Percentiles rank a stretch among this genome's conserved stretches.
These are phyloP conservation scores for Eupithecia centaureata DNA, from an alignment of 2,888 invertebrate genomes.

Conservation along the genomic window DNA sequence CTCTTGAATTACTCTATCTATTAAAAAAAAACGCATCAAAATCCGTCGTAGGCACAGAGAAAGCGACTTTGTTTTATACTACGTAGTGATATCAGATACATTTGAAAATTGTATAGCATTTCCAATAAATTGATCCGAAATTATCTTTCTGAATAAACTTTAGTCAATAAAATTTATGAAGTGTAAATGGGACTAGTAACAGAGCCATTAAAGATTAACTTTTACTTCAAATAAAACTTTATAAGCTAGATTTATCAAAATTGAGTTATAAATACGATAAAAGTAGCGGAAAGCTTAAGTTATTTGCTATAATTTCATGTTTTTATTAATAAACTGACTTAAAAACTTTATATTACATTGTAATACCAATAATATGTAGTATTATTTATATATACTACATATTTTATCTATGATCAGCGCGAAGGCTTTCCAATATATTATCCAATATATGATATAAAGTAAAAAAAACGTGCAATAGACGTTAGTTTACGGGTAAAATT, in stretches of 20 bases:
- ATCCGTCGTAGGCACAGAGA: too few relatives aligned
- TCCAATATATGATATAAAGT: too few relatives aligned
- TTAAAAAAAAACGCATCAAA: too few relatives aligned
- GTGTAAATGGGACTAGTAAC: constrained; percentile 29
- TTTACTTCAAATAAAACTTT: constrained; percentile 27
- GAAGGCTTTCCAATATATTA: too few relatives aligned
- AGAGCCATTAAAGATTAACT: constrained; percentile 21
- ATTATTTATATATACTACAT: too few relatives aligned
- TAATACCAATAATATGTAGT: too few relatives aligned
- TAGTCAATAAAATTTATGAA: constrained; percentile 23
- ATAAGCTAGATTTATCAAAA: constrained; percentile 29
- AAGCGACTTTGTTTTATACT: too few relatives aligned
- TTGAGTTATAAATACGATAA: constrained; percentile 24
- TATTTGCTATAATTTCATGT: background rate
- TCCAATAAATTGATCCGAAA: constrained; percentile 11
- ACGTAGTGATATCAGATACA: background rate
- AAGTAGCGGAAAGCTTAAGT: constrained; percentile 17
- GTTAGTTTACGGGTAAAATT: background rate
- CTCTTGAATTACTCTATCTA: too few relatives aligned
- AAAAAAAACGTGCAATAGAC: too few relatives aligned
- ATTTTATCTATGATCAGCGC: too few relatives aligned
- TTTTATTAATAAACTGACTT: background rate
- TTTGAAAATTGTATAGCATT: constrained; percentile 7
- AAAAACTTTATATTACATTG: background rate
- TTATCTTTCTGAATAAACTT: constrained; percentile 18